A percentile compares a stretch with the other conserved stretches of the same genome.
Conservation (phyloP, 2,113 vertebrate genomes). For the Myrmecobius fasciatus region DNA sequence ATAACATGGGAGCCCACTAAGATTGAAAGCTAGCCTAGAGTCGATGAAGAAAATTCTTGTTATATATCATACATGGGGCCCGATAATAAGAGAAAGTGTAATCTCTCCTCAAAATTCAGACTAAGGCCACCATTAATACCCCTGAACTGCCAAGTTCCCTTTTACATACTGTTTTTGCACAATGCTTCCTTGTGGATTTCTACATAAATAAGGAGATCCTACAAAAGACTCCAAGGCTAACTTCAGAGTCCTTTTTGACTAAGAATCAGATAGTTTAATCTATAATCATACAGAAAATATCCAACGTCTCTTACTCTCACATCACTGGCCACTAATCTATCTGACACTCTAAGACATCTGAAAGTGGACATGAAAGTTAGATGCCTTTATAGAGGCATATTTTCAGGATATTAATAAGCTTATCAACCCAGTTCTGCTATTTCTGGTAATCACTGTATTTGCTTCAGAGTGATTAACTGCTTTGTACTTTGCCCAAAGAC, state of each 20-base stretch:
- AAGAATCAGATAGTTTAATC: background rate
- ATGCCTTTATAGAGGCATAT: background rate
- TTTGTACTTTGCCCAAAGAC: constrained; percentile 49
- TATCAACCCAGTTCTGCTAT: background rate
- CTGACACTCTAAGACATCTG: background rate
- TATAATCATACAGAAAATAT: background rate
- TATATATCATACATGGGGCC: background rate
- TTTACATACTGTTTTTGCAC: background rate
- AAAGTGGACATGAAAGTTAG: background rate
- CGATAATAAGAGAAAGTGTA: background rate
- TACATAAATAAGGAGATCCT: background rate
- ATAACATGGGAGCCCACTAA: background rate
- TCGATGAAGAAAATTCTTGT: background rate
- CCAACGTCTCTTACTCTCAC: background rate
- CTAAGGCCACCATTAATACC: background rate
- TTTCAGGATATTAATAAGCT: background rate
- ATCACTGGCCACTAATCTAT: background rate
- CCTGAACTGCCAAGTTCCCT: background rate
- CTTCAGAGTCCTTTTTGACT: background rate
- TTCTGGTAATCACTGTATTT: constrained; percentile 13
- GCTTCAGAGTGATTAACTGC: constrained; percentile 30
- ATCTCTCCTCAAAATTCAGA: background rate
- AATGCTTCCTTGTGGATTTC: background rate
- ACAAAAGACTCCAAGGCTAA: background rate
- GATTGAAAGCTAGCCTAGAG: background rate